Percentiles rank a stretch among this genome's conserved stretches.
Evolutionary conservation across 2,113 vertebrate species (phyloP).

Genomic region (Crotalus helleri): DNA sequence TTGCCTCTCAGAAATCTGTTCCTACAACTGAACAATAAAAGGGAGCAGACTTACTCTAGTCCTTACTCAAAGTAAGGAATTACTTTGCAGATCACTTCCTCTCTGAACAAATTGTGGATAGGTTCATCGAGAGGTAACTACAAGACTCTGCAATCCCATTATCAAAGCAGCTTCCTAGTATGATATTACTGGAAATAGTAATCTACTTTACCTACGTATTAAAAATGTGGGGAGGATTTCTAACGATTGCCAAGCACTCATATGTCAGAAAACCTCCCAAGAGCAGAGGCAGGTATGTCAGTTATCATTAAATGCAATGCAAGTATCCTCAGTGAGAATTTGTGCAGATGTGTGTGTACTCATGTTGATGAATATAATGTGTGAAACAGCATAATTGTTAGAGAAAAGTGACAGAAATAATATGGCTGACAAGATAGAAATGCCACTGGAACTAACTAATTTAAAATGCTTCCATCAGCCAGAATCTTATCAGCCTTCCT

Average conservation of each 20-base stretch:
- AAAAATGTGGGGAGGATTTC: neutral
- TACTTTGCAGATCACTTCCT: constrained; percentile 14
- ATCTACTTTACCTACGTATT: neutral
- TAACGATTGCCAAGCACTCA: neutral
- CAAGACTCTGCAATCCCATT: neutral
- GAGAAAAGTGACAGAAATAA: constrained; percentile 21
- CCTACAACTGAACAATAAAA: neutral
- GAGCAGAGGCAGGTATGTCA: constrained; percentile 15
- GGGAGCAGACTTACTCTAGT: neutral
- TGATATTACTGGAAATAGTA: neutral
- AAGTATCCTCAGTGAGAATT: constrained; percentile 20
- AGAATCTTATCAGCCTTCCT: neutral
- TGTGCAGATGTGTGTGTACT: neutral
- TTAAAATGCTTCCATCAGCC: neutral
- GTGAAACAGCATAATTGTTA: constrained; percentile 24
- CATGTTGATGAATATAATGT: constrained; percentile 31
- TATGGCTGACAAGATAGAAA: constrained; percentile 22
- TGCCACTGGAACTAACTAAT: constrained; percentile 15
- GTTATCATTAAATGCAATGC: constrained; percentile 16
- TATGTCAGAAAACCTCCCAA: neutral
- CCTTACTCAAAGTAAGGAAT: neutral
- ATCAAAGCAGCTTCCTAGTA: neutral
- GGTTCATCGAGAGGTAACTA: neutral
- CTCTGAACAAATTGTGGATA: neutral
- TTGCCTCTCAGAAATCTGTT: neutral